Evolutionary conservation across 2,797 vertebrate genomes (phyloP).

Genomic region (Poeciliopsis turneri): DNA sequence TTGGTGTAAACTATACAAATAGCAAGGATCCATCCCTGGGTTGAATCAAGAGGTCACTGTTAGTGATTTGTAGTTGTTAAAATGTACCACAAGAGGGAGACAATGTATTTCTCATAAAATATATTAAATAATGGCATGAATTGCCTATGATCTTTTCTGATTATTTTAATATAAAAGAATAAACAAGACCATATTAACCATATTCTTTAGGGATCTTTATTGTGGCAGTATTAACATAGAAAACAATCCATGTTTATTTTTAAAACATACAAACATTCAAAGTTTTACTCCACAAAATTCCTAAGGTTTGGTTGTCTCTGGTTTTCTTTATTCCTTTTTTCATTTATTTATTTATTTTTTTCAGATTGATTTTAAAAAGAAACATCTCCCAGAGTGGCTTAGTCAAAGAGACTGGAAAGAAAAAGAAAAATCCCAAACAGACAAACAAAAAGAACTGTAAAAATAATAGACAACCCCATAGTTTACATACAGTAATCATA

Average conservation of each 20-base stretch:
- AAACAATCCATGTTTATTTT: constrained; percentile 89
- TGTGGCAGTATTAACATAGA: constrained; percentile 97
- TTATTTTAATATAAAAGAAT: constrained; percentile 16
- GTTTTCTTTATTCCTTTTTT: constrained; percentile 67
- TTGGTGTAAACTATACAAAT: not conserved
- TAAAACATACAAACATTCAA: constrained; percentile 94
- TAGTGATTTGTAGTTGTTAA: constrained; percentile 1
- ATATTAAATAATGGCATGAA: not conserved
- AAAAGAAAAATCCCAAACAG: constrained; percentile 72
- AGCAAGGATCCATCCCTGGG: not conserved
- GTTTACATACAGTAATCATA: not conserved
- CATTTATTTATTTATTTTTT: constrained; percentile 36
- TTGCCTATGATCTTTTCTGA: not conserved
- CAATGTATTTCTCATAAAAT: constrained; percentile 18
- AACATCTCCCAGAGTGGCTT: constrained; percentile 89
- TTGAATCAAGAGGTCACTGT: too few species aligned
- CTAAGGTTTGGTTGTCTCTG: constrained; percentile 92
- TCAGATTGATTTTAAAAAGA: constrained; percentile 49
- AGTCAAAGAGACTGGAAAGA: constrained; percentile 83
- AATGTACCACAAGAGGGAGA: constrained; percentile 47
- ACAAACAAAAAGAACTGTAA: constrained; percentile 20
- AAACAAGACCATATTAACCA: constrained; percentile 19
- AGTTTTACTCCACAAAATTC: constrained; percentile 95
- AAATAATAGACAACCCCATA: constrained; percentile 52
- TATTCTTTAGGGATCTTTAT: constrained; percentile 85